Evolutionary conservation across 2,888 invertebrate genomes (phyloP).

Genomic region (Eilema griseolum): DNA sequence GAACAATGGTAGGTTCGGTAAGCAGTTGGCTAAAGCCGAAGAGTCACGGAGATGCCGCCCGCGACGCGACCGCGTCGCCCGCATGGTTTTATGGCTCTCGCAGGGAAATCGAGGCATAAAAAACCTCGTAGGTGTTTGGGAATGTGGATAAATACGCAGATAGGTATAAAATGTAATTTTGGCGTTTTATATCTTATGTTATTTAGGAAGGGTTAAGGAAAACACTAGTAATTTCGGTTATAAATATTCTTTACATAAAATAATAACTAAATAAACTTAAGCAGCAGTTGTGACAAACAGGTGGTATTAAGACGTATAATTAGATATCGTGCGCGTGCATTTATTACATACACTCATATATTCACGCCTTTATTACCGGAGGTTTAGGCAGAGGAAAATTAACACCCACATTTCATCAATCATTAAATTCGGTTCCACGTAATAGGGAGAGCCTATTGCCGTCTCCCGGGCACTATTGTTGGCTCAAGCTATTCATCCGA

Average conservation of each 20-base stretch:
- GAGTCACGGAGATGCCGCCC: conserved; percentile 59
- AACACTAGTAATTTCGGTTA: background rate
- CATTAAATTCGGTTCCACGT: no score
- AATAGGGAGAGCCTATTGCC: no score
- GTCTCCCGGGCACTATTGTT: no score
- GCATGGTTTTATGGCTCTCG: conserved; percentile 74
- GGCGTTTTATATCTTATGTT: background rate
- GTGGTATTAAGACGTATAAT: no score
- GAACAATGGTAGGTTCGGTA: conserved; percentile 28
- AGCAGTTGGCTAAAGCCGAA: conserved; percentile 50
- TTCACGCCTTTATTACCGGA: no score
- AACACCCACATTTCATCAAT: no score
- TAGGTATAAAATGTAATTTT: conserved; percentile 22
- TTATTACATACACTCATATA: no score
- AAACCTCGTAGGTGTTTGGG: conserved; percentile 38
- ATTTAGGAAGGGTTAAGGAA: background rate
- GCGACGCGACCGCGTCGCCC: conserved; percentile 77
- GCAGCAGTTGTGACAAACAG: background rate
- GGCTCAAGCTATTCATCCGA: no score
- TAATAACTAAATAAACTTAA: background rate
- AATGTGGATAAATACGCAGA: conserved; percentile 31
- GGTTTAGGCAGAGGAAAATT: no score
- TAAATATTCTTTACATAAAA: no score
- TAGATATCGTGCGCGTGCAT: no score
- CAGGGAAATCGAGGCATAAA: conserved; percentile 54